A percentile compares a stretch with the other conserved stretches of the same genome.
These are phyloP conservation scores for Lophotis ruficrista DNA, from an alignment of 2,113 vertebrate species.

Conservation along the genomic window DNA sequence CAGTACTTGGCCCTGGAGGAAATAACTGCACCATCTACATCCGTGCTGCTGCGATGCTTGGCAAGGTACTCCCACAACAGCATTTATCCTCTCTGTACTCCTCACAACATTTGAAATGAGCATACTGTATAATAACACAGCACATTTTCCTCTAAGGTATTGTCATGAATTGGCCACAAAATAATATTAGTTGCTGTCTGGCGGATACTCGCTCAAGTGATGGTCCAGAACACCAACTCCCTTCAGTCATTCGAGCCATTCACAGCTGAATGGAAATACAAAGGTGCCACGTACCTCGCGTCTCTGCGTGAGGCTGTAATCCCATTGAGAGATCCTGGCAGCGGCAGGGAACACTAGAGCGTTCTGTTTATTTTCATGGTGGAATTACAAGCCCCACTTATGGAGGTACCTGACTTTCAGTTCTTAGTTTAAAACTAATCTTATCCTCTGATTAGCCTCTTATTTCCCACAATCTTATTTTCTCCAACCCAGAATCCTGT, in stretches of 20 bases:
- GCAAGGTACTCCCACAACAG: background rate
- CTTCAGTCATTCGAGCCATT: conserved; percentile 6
- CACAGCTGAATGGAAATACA: background rate
- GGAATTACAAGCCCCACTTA: background rate
- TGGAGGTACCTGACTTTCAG: background rate
- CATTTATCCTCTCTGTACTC: background rate
- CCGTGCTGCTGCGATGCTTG: background rate
- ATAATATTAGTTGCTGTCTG: background rate
- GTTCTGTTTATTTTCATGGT: background rate
- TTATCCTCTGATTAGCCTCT: background rate
- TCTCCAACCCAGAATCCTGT: background rate
- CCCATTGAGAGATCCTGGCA: background rate
- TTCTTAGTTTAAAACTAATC: conserved; percentile 23
- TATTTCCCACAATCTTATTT: conserved; percentile 7
- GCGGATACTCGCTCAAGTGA: background rate
- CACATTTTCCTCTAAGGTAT: conserved; percentile 15
- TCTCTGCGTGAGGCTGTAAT: background rate
- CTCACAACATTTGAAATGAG: conserved; percentile 10
- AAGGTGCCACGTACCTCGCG: background rate
- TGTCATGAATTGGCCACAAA: conserved; percentile 13
- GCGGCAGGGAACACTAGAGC: background rate
- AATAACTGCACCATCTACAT: background rate
- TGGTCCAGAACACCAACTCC: conserved; percentile 14
- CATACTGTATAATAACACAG: background rate
- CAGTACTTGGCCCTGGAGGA: background rate